phyloP scores from a whole-genome alignment of 2,797 vertebrate genomes.

The Cryptoprocta ferox region DNA sequence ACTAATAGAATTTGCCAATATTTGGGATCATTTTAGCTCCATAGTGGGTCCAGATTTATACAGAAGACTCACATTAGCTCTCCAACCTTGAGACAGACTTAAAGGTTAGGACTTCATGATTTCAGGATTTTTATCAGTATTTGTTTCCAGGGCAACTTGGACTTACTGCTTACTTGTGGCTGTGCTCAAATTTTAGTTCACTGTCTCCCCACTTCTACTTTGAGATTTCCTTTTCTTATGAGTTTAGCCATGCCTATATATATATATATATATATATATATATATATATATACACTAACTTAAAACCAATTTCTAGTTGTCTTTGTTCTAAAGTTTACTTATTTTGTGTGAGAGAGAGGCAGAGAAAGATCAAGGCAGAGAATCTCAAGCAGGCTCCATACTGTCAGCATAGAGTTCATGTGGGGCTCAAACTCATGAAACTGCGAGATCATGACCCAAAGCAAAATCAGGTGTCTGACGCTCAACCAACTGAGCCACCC shows the following conservation, averaged over 20 bases:
- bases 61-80: neutral
- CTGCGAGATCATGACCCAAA: too few species aligned
- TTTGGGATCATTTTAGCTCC: neutral
- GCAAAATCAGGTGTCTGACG: too few species aligned
- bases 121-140: neutral
- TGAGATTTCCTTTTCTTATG: neutral
- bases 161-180: neutral
- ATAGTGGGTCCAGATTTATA: neutral
- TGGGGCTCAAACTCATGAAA: too few species aligned
- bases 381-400: too few species aligned
- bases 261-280: neutral
- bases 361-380: too few species aligned
- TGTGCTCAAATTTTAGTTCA: neutral
- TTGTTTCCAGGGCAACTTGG: neutral
- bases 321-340: too few species aligned
- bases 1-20: neutral
- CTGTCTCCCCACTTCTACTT: neutral
- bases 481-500: too few species aligned
- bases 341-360: too few species aligned
- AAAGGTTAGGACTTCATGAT: neutral
- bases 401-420: too few species aligned
- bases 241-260: neutral
- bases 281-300: neutral
- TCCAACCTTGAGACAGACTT: neutral
- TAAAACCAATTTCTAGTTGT: neutral